Evolutionary conservation across 2,888 invertebrate species (phyloP).

Genomic region (Nomada flava): DNA sequence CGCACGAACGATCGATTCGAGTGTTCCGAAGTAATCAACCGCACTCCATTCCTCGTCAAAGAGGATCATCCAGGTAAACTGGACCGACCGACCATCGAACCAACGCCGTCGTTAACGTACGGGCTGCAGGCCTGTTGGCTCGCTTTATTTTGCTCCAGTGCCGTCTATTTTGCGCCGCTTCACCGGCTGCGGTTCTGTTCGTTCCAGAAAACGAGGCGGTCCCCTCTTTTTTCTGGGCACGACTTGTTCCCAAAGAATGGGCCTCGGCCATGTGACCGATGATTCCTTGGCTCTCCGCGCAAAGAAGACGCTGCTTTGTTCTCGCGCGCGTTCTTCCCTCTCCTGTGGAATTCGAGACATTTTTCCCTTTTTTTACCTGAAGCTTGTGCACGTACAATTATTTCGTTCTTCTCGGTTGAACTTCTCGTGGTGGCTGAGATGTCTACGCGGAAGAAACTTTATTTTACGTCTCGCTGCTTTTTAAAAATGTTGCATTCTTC

Average conservation of each 20-base stretch:
- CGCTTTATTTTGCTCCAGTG: constrained; percentile 17
- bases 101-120: constrained; percentile 24
- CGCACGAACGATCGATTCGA: constrained; percentile 43
- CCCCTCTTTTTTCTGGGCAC: constrained; percentile 1
- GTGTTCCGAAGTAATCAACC: constrained; percentile 39
- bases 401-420: too few relatives aligned
- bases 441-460: too few relatives aligned
- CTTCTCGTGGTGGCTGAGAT: too few relatives aligned
- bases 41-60: constrained; percentile 26
- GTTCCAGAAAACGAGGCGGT: constrained; percentile 9
- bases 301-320: constrained; percentile 4
- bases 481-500: too few relatives aligned
- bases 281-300: constrained; percentile 29
- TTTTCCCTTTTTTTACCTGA: neutral
- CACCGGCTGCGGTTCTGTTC: constrained; percentile 7
- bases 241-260: constrained; percentile 23
- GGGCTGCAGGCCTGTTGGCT: constrained; percentile 5
- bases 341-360: neutral
- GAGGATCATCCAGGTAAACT: constrained; percentile 48
- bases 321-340: too few relatives aligned
- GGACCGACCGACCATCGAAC: constrained; percentile 20
- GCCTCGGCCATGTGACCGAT: constrained; percentile 21
- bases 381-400: too few relatives aligned
- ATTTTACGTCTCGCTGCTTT: too few relatives aligned
- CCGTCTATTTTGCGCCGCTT: constrained; percentile 1